These are phyloP conservation scores for Caloenas nicobarica DNA, from an alignment of 2,113 vertebrate genomes.

Conservation along the genomic window DNA sequence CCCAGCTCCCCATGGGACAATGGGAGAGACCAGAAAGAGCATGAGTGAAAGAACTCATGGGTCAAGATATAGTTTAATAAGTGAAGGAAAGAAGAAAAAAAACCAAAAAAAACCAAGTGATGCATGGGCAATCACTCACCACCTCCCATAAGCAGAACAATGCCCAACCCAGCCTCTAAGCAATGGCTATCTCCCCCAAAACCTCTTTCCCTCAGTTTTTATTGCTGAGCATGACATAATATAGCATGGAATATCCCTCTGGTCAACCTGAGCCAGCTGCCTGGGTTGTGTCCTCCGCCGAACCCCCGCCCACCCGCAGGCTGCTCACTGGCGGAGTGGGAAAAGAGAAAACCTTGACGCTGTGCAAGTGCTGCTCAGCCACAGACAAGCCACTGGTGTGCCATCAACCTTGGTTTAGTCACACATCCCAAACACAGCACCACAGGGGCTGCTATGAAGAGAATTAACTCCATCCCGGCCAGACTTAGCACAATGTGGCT, in stretches of 20 bases:
- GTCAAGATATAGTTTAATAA: background rate
- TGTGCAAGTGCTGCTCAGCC: background rate
- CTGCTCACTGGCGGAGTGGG: background rate
- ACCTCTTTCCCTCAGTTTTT: background rate
- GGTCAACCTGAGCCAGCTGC: background rate
- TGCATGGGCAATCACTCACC: background rate
- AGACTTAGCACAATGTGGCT: background rate
- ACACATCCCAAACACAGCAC: background rate
- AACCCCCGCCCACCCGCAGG: accelerated
- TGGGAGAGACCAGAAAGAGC: background rate
- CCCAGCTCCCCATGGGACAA: background rate
- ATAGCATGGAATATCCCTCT: background rate
- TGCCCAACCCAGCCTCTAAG: background rate
- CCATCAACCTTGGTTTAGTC: background rate
- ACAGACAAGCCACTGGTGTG: background rate
- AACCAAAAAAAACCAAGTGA: background rate
- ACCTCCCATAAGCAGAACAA: accelerated
- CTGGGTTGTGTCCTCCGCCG: background rate
- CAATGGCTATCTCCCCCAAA: background rate
- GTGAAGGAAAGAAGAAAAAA: background rate
- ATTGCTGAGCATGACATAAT: background rate
- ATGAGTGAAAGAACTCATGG: background rate
- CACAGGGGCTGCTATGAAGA: background rate
- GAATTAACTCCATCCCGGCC: background rate
- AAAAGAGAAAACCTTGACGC: background rate